Conservation (phyloP, 1,140 invertebrate species). For the Andrena cerasifolii region DNA sequence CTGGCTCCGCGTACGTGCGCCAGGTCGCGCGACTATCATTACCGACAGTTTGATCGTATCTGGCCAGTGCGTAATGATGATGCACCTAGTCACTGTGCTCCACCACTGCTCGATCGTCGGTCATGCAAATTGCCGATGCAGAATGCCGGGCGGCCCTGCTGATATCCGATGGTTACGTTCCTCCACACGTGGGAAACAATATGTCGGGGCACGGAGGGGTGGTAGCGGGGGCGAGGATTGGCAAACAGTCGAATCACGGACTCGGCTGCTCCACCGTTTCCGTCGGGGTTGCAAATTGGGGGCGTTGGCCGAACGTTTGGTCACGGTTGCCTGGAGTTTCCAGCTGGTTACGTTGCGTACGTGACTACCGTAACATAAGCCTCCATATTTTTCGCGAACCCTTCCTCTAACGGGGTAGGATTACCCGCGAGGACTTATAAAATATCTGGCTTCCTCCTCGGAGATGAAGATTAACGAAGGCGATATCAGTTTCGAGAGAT, state of each 20-base stretch:
- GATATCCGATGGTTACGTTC: neutral
- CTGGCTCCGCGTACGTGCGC: slow-evolving; percentile 65
- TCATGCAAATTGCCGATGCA: slow-evolving; percentile 64
- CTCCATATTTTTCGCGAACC: too few species aligned
- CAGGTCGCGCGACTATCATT: slow-evolving; percentile 72
- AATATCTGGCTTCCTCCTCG: too few species aligned
- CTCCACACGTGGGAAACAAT: slow-evolving; percentile 35
- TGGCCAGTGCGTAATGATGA: slow-evolving; percentile 72
- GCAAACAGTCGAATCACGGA: neutral
- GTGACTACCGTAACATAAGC: too few species aligned
- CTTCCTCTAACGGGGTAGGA: too few species aligned
- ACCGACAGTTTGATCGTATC: slow-evolving; percentile 76
- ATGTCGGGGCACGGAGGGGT: neutral
- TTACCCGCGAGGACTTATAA: too few species aligned
- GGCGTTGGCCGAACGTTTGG: too few species aligned
- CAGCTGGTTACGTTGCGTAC: too few species aligned
- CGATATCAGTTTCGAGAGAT: too few species aligned
- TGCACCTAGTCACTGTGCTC: slow-evolving; percentile 63
- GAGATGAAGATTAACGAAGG: too few species aligned
- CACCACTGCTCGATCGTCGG: slow-evolving; percentile 61
- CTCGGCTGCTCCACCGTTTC: neutral
- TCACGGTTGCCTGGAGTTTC: too few species aligned
- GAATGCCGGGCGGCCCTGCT: slow-evolving; percentile 28
- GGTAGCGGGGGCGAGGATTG: too few species aligned
- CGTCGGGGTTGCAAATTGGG: too few species aligned